Evolutionary conservation across 2,797 vertebrate species (phyloP).

Genomic region (Macropodus opercularis): DNA sequence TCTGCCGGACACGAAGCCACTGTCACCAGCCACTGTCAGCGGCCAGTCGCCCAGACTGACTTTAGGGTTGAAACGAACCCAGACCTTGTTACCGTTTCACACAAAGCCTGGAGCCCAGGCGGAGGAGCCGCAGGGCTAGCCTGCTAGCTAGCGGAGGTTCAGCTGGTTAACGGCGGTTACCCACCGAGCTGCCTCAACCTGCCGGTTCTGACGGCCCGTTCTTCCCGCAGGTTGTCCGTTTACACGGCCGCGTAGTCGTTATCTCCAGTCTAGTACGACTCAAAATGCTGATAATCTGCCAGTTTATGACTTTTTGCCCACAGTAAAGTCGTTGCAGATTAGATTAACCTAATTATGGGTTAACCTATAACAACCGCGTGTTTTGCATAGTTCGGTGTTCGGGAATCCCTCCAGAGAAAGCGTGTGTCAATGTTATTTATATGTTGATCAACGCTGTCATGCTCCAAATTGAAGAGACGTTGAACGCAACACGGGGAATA

Average conservation of each 20-base stretch:
- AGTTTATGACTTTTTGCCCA: neutral
- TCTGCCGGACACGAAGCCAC: neutral
- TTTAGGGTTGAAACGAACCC: neutral
- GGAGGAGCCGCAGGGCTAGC: neutral
- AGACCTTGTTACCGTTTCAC: neutral
- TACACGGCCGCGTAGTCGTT: neutral
- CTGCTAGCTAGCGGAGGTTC: neutral
- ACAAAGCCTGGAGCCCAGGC: neutral
- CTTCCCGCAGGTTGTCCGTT: too few species aligned
- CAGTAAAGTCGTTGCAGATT: neutral
- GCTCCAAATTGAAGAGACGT: neutral
- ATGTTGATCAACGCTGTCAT: neutral
- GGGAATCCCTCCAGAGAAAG: accelerated
- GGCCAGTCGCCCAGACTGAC: neutral
- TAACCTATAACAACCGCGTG: accelerated
- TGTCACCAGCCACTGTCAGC: neutral
- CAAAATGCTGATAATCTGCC: neutral
- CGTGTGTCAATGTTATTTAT: accelerated
- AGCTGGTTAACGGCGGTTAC: neutral
- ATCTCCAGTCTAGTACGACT: neutral
- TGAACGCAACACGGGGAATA: neutral
- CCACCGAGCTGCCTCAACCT: neutral
- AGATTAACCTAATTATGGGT: accelerated
- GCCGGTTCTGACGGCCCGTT: neutral
- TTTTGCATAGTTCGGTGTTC: neutral